Conservation (phyloP, 2,113 vertebrate genomes). For the Vombatus ursinus region DNA sequence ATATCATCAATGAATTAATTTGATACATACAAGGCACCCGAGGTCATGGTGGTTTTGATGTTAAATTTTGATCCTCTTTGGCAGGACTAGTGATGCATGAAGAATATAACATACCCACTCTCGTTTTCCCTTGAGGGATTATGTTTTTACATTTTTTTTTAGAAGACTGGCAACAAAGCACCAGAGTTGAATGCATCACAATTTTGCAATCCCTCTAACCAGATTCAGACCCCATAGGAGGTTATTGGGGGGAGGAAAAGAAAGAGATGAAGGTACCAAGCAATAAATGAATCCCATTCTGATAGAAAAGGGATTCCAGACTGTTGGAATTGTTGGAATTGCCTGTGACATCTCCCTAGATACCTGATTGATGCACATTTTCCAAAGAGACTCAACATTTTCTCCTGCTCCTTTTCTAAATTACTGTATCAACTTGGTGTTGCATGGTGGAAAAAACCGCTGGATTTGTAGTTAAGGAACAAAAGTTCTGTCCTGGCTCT, state of each 20-base stretch:
- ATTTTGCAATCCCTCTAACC: neutral
- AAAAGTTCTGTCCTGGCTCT: neutral
- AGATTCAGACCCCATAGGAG: conserved; percentile 6
- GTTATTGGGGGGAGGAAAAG: neutral
- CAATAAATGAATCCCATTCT: neutral
- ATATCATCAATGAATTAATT: neutral
- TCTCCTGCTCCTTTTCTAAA: neutral
- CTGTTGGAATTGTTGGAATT: neutral
- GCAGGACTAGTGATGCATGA: neutral
- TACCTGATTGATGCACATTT: neutral
- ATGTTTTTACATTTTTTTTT: conserved; percentile 46
- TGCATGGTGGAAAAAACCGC: neutral
- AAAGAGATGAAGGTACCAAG: neutral
- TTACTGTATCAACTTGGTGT: neutral
- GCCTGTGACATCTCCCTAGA: neutral
- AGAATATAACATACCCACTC: neutral
- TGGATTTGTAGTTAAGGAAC: neutral
- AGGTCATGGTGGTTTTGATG: conserved; percentile 10
- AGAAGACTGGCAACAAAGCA: conserved; percentile 29
- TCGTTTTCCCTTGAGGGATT: neutral
- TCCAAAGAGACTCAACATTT: neutral
- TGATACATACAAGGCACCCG: neutral
- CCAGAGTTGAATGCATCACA: neutral
- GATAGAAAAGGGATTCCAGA: neutral
- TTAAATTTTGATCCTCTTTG: neutral